Evolutionary conservation across 2,113 vertebrate species (phyloP), one percentile per base, ranked within the genome.

Genomic region (Gambusia affinis): DNA sequence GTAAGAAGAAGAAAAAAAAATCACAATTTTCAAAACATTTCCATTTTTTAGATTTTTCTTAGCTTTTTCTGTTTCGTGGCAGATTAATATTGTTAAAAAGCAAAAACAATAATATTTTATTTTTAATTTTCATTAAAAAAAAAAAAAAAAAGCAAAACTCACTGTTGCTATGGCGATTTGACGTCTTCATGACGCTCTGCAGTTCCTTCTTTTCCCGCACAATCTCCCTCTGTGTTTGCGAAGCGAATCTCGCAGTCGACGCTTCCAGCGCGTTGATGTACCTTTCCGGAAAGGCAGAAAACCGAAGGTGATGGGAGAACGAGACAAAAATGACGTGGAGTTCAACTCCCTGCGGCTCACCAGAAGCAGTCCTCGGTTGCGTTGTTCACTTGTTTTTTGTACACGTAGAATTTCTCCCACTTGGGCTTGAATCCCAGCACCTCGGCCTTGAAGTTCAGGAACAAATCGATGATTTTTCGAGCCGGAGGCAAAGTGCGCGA

Each of bases 231-330:
- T 86, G 44, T 4, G 42, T 79, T 0, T 87, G 12, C 8, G 37
- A 15, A 0, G 95, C 94, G 75, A 99, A 98, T 0, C 83, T 71
- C 28, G 94, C 91, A 3, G 96, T 91, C 28, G 94, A 44, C 60
- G 96, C 95, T n/a, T 98, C 96, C 81, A 99, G 64, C 0, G 95
- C 97, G 31, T 98, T 99, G 60, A 97, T 94, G 84, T 98, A 99
- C 98, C 98, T 99, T 79, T 24, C 7, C n/a, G 60, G 2, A 54
- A 69, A 61, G 73, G 27, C 33, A 71, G 47, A 4, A 15, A 44
- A 2, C 60, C 47, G 0, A 68, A 30, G 39, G 12, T 1, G 27
- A 2, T 8, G 33, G 29, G 28, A 64, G 7, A 12, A 0, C 3
- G 54, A 10, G 60, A 33, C 0, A 10, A 70, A 47, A n/a, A 12